Evolutionary conservation across 2,888 invertebrate species (phyloP).

Genomic region (Hoplodrina blanda): DNA sequence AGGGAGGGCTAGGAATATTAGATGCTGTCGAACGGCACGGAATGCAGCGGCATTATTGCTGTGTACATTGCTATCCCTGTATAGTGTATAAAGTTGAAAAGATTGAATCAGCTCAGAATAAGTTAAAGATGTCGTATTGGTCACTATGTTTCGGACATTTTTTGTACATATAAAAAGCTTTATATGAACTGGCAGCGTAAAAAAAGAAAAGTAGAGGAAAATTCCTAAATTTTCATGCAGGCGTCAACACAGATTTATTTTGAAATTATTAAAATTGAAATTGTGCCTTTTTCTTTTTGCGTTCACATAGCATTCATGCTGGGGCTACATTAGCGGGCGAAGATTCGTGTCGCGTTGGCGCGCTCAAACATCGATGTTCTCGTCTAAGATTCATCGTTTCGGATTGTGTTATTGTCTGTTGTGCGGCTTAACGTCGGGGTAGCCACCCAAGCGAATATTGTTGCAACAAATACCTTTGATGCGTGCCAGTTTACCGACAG

Average conservation of each 20-base stretch:
- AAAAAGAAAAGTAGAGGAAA: too few relatives aligned
- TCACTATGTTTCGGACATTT: background rate
- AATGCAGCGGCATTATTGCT: constrained; percentile 35
- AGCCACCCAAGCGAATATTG: too few relatives aligned
- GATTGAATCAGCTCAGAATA: constrained; percentile 13
- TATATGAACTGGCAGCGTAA: too few relatives aligned
- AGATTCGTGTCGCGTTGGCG: too few relatives aligned
- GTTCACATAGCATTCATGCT: background rate
- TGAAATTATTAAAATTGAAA: background rate
- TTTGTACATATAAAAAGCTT: background rate
- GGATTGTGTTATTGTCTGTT: too few relatives aligned
- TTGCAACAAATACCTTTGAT: too few relatives aligned
- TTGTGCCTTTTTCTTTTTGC: background rate
- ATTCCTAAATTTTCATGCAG: background rate
- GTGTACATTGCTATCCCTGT: constrained; percentile 17
- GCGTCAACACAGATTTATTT: background rate
- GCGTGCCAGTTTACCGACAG: too few relatives aligned
- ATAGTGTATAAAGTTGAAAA: constrained; percentile 7
- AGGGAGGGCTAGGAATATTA: constrained; percentile 38
- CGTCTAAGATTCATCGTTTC: too few relatives aligned
- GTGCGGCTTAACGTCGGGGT: too few relatives aligned
- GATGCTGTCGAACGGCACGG: constrained; percentile 24
- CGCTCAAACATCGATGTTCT: too few relatives aligned
- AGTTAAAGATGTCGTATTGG: background rate
- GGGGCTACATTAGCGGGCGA: too few relatives aligned